Evolutionary conservation across 1,140 invertebrate species (phyloP), one percentile per base, ranked within the genome.

Genomic region (Phenacoccus solenopsis): DNA sequence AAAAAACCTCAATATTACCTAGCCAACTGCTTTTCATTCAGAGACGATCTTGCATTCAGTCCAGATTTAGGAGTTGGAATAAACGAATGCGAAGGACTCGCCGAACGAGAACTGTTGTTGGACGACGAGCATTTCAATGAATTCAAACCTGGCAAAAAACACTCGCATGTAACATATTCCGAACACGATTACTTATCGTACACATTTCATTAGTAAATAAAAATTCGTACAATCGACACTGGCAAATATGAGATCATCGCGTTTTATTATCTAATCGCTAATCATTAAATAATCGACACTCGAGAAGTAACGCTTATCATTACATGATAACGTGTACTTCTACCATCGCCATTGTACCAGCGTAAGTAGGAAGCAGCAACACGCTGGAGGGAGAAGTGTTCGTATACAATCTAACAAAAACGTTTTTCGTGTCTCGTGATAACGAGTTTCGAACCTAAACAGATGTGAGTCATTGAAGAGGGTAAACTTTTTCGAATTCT

Each of bases 11-110:
- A 32, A 22, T 68, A 68, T 30, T 75, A 74, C 73, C 74, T 71
- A 21, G 64, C 72, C 30, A 74, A 68, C 49, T 77, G 73, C 70
- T 78, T 77, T 59, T 77, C 76, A 68, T 74, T 76, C 13, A 76
- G 56, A 12, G 74, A 73, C 7, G 68, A 71, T 24, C 74, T 70
- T 16, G 71, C 71, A 25, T 25, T 64, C 59, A 10, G 59, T 22
- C 59, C 59, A 24, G 70, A 59, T 59, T 80, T 77, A 21, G 82
- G 82, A 1, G 79, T 80, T 7, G 82, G 82, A 73, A 84, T 82
- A 71, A 80, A 80, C 35, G 81, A 82, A 24, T 76, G 75, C 16
- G 81, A 79, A 3, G 82, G 81, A 73, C 77, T 78, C 4, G 81
- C 80, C 9, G 82, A 81, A 32, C 81, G 72, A 0, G 80, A 80